Evolutionary conservation across 2,113 vertebrate genomes (phyloP).

Genomic region (Centropristis striata): DNA sequence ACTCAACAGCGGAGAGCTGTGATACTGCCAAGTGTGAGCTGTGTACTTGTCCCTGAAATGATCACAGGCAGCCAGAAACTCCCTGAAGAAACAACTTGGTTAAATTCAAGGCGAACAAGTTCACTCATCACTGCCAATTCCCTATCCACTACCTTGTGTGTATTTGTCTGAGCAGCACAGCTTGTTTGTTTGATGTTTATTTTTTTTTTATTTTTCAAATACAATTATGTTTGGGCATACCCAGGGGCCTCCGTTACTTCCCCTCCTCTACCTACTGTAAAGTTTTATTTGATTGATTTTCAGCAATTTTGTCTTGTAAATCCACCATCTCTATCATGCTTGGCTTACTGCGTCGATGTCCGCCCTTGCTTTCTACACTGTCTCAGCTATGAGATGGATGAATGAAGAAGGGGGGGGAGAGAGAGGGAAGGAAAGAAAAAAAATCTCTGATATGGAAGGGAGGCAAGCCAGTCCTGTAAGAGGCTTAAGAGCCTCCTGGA

Average conservation of each 20-base stretch:
- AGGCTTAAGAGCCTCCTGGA: constrained; percentile 84
- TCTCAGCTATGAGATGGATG: constrained; percentile 55
- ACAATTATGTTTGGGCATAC: constrained; percentile 55
- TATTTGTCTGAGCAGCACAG: constrained; percentile 30
- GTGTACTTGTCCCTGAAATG: constrained; percentile 63
- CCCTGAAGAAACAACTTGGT: constrained; percentile 57
- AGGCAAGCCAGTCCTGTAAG: constrained; percentile 78
- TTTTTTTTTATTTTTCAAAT: constrained; percentile 50
- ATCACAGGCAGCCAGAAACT: constrained; percentile 61
- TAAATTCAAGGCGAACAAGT: constrained; percentile 56
- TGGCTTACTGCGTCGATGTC: constrained; percentile 64
- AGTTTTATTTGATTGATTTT: constrained; percentile 75
- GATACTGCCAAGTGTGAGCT: constrained; percentile 50
- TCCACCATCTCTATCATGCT: constrained; percentile 71
- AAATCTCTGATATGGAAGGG: constrained; percentile 50
- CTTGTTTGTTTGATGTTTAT: constrained; percentile 44
- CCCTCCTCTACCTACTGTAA: constrained; percentile 33
- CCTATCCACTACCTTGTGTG: constrained; percentile 31
- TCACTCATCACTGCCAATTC: constrained; percentile 55
- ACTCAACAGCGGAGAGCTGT: constrained; percentile 40
- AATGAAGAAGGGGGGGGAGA: constrained; percentile 38
- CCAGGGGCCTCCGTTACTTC: constrained; percentile 29
- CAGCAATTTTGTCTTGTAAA: constrained; percentile 57
- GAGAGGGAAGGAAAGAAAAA: constrained; percentile 30
- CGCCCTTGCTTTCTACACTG: constrained; percentile 42